Evolutionary conservation across 2,888 invertebrate species (phyloP).

Genomic region (Allygus modestus): DNA sequence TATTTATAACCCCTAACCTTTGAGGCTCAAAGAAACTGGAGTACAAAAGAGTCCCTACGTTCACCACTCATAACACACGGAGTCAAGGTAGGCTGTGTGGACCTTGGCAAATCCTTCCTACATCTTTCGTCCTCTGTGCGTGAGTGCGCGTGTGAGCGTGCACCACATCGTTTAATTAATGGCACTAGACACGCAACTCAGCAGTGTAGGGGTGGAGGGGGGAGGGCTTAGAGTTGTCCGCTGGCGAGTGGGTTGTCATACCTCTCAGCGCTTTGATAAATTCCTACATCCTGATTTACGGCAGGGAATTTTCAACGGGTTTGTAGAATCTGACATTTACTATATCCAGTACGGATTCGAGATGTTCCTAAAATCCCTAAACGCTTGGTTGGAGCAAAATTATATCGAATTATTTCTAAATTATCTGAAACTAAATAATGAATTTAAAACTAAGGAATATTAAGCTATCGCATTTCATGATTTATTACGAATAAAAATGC

Average conservation of each 20-base stretch:
- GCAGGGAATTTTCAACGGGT: background rate
- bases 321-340: background rate
- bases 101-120: conserved; percentile 46
- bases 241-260: background rate
- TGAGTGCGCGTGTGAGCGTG: background rate
- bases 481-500: no score
- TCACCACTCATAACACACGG: conserved; percentile 15
- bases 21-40: conserved; percentile 33
- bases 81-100: conserved; percentile 22
- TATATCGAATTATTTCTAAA: no score
- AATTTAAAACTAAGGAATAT: no score
- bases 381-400: no score
- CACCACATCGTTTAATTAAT: conserved; percentile 41
- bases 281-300: background rate
- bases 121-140: conserved; percentile 15
- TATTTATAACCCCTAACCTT: conserved; percentile 50
- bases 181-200: conserved; percentile 37
- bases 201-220: background rate
- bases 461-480: no score
- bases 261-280: conserved; percentile 1
- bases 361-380: no score
- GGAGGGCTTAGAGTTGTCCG: background rate
- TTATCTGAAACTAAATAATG: no score
- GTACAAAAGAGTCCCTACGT: conserved; percentile 33
- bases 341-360: no score